Conservation (phyloP, 2,113 vertebrate genomes). For the Dipodomys ordii region DNA sequence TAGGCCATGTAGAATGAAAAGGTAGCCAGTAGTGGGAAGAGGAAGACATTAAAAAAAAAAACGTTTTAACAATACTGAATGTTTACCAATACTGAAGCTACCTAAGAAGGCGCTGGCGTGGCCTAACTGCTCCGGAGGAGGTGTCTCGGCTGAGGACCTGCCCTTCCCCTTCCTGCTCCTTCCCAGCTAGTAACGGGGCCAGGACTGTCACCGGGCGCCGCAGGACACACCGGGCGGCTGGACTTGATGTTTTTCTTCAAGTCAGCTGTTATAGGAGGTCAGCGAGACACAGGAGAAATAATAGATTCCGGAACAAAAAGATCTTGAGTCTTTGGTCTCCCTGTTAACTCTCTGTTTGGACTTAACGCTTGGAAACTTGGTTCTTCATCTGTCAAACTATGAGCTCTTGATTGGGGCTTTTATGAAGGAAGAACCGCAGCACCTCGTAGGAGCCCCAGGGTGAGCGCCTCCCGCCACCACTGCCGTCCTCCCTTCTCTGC, state of each 20-base stretch:
- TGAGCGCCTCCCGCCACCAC: background rate
- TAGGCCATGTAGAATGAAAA: background rate
- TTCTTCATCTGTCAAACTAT: slow-evolving; percentile 26
- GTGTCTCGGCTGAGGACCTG: background rate
- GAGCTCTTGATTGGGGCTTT: background rate
- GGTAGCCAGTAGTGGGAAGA: background rate
- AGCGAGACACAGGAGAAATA: background rate
- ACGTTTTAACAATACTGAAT: slow-evolving; percentile 38
- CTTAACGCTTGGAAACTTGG: background rate
- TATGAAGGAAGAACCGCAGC: background rate
- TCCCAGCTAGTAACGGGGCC: background rate
- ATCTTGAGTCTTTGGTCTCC: slow-evolving; percentile 13
- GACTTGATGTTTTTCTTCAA: background rate
- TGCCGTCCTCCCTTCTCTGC: slow-evolving; percentile 14
- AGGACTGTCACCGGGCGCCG: too few species aligned
- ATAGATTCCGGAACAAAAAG: background rate
- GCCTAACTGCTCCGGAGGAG: background rate
- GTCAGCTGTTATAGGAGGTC: background rate
- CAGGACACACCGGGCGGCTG: too few species aligned
- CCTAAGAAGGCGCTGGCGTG: background rate
- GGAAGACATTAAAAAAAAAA: background rate
- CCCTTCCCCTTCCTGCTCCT: background rate
- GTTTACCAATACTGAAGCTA: background rate
- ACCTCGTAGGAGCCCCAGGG: background rate
- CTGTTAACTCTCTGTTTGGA: background rate